Evolutionary conservation across 23 tunicate genomes (phyloP), one percentile per base, ranked within the genome.

Genomic region (Botrylloides violaceus): DNA sequence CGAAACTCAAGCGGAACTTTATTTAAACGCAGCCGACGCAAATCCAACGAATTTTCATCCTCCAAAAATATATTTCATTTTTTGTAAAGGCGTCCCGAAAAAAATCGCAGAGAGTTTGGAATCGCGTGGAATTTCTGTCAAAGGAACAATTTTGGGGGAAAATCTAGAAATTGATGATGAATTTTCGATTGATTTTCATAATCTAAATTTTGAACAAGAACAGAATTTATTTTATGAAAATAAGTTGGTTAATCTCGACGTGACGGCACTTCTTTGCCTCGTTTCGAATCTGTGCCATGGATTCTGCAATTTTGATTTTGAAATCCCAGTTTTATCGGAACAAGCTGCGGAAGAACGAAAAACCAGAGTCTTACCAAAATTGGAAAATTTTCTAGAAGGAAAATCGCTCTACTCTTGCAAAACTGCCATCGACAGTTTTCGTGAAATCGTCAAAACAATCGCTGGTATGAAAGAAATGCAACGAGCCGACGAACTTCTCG

Each of bases 221-320:
- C 9, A 12, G 19, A 12, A n/a, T n/a, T 32, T 1, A 29, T 30
- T n/a, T n/a, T 7, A 30, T 24, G 70, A 64, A 27, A 15, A 24
- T 23, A 58, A 58, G 26, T 59, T 57, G 49, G 88, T 66, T 2
- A 88, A 88, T 32, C 49, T 88, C 28, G 96, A 88, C 64, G 56
- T 88, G 1, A 76, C 96, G 0, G 72, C 96, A 1, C 22, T 88
- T 37, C 36, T 88, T 38, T 83, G 83, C 39, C 66, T 88, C 47
- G 78, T 88, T 29, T 88, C 96, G 23, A 88, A 88, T 33, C 61
- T 88, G 32, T 65, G 83, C 30, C 71, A 82, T 43, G 96, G 96
- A 25, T 15, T 30, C 53, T 1, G 37, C 57, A 24, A 77, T 38
- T 82, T 49, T 65, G 64, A 36, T 32, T 88, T 56, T 66, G 77